Base-by-base conservation (phyloP, 1,140 invertebrate species). In the Lepidurus packardi region DNA sequence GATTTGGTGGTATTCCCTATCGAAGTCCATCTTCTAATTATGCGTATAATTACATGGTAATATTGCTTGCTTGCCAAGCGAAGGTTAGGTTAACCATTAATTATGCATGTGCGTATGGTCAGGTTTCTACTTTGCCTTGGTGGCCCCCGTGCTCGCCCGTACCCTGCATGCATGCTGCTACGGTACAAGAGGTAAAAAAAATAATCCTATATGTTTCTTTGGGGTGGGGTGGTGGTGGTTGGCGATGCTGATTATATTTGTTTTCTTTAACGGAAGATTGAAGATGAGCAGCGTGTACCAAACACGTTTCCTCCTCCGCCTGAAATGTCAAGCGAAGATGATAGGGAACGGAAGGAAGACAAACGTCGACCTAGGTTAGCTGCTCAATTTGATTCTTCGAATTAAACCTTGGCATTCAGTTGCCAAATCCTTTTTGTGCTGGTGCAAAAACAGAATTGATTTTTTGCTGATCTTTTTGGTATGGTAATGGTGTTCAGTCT, bases 21-120 rank as follows among this genome's bases (percentile, higher is more conserved):
- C 53, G 16, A n/a, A 65, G 21, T 21, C 53, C 21, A 21, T 65
- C 53, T 5, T 65, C 53, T 13, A 65, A 65, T 16, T 65, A 65
- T 8, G 53, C 53, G 13, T 65, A 65, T 65, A 65, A 65, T 65
- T 65, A 65, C 8, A 65, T 65, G 53, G 53, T 65, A 65, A 65
- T n/a, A 9, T 65, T n/a, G 53, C 21, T 11, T 9, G 53, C 8
- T 47, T 11, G 10, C 45, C 10, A 47, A 0, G 16, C 7, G 53
- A 4, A 65, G 21, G 10, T 47, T 47, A 47, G 53, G 16, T 65
- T 65, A 65, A 65, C 53, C 1, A 16, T 7, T 21, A 65, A n/a
- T n/a, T n/a, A 1, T 21, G 53, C 16, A 65, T 21, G 53, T 65
- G 16, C 16, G 5, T 47, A n/a, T 65, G 13, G 16, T 13, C 21